Conservation (phyloP, 2,888 invertebrate genomes). For the Eulithis testata region DNA sequence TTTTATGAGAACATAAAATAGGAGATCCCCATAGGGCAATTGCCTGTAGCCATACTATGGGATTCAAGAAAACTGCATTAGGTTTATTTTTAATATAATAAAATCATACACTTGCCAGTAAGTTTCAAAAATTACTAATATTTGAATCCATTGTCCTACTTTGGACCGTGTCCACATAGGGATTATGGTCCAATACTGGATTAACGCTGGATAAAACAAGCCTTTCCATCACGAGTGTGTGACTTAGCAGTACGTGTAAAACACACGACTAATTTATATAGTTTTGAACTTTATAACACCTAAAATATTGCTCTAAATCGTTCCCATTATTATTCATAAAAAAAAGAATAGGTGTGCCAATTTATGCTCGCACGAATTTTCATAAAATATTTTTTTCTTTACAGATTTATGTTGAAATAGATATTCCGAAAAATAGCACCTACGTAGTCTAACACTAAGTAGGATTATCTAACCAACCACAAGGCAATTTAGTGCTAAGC, state of each 20-base stretch:
- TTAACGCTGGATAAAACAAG: slow-evolving; percentile 15
- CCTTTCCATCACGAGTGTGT: slow-evolving; percentile 6
- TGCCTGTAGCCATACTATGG: too few relatives aligned
- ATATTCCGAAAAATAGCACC: background rate
- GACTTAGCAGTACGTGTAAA: slow-evolving; percentile 10
- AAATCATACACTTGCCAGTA: too few relatives aligned
- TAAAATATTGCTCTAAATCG: too few relatives aligned
- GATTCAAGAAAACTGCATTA: too few relatives aligned
- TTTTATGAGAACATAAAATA: too few relatives aligned
- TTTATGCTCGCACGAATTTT: too few relatives aligned
- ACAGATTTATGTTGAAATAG: too few relatives aligned
- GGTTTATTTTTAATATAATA: too few relatives aligned
- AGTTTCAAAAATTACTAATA: background rate
- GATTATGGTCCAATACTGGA: slow-evolving; percentile 16
- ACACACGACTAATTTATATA: background rate
- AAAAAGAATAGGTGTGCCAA: too few relatives aligned
- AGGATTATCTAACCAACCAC: background rate
- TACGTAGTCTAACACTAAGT: background rate
- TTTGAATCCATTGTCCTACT: slow-evolving; percentile 5
- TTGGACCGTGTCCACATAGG: slow-evolving; percentile 5
- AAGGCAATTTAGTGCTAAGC: slow-evolving; percentile 9
- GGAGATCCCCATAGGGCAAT: too few relatives aligned
- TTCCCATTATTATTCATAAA: too few relatives aligned
- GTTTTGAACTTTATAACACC: background rate
- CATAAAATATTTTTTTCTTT: too few relatives aligned